phyloP scores from a whole-genome alignment of 2,113 vertebrate species.

The Myocastor coypus region DNA sequence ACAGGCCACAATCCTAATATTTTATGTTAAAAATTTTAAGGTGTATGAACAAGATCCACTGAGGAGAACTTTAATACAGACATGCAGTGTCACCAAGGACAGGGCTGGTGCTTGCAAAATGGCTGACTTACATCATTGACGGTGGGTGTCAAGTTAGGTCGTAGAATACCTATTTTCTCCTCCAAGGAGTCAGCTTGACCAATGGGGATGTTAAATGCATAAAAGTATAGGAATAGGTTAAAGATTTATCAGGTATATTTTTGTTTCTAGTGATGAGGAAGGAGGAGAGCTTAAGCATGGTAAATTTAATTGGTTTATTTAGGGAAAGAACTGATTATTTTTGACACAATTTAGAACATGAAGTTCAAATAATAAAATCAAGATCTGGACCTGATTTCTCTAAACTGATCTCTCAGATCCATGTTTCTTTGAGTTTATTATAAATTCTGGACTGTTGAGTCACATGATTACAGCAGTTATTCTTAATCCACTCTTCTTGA shows the following conservation, averaged over 20 bases:
- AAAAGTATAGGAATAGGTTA: neutral
- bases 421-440: neutral
- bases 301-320: constrained; percentile 2
- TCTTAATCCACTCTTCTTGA: neutral
- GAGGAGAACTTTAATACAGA: neutral
- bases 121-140: neutral
- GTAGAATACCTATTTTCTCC: neutral
- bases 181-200: neutral
- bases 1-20: neutral
- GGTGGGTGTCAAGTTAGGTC: neutral
- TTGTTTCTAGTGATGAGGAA: neutral
- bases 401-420: neutral
- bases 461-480: neutral
- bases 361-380: neutral
- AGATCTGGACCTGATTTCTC: neutral
- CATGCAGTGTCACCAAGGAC: neutral
- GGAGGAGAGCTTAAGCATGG: neutral
- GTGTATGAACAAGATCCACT: neutral
- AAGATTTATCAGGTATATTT: neutral
- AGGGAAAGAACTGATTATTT: neutral
- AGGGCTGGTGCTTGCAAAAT: neutral
- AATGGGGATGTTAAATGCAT: constrained; percentile 23
- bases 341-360: neutral
- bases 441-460: neutral
- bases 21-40: neutral